Percentiles rank a stretch among this genome's conserved stretches.
phyloP scores from a whole-genome alignment of 2,797 vertebrate species.

The Anguilla obscura region DNA sequence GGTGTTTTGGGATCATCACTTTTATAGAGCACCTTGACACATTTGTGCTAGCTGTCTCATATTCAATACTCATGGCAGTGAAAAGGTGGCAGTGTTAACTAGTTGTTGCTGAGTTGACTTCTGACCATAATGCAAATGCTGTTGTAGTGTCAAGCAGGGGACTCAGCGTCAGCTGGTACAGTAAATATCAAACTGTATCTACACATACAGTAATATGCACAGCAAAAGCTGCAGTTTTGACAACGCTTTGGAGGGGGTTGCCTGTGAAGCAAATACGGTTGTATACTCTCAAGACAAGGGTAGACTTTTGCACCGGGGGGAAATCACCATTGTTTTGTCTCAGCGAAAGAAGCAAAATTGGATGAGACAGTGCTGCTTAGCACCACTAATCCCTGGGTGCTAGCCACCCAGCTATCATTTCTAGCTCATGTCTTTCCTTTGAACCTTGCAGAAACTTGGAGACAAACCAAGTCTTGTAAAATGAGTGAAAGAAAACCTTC shows the following conservation, averaged over 20 bases:
- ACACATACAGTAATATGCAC: background rate
- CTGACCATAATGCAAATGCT: background rate
- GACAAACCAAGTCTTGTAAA: conserved; percentile 10
- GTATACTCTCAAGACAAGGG: background rate
- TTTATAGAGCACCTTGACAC: background rate
- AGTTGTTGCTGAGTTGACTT: too few relatives aligned
- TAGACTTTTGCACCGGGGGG: background rate
- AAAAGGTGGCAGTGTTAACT: background rate
- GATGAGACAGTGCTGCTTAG: background rate
- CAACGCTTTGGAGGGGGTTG: background rate
- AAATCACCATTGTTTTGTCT: background rate
- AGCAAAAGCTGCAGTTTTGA: background rate
- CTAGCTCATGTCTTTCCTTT: background rate
- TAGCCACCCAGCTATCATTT: background rate
- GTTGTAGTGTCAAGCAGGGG: background rate
- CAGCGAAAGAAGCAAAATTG: background rate
- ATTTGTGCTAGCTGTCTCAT: background rate
- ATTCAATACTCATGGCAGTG: background rate
- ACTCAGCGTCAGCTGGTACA: background rate
- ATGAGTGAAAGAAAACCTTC: background rate
- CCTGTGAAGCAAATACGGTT: background rate
- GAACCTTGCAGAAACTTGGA: conserved; percentile 6
- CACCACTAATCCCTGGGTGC: background rate
- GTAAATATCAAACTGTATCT: background rate
- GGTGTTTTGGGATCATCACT: background rate